These are phyloP conservation scores for Gari tellinella DNA, from an alignment of 2,888 invertebrate genomes.

Conservation along the genomic window DNA sequence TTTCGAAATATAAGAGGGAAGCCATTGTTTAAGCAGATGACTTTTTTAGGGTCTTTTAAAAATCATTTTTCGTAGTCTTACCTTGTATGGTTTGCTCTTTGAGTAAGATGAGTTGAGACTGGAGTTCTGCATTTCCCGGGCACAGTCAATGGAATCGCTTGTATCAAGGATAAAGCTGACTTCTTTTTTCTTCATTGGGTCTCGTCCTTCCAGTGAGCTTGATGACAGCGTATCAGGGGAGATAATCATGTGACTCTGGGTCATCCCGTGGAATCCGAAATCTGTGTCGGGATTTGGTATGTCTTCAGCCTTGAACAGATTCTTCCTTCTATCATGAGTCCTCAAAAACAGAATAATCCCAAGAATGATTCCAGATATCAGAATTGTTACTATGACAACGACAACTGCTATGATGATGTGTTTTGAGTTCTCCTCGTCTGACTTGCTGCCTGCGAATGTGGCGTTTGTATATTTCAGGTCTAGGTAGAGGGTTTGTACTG, in stretches of 20 bases:
- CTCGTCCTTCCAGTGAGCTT: conserved; percentile 42
- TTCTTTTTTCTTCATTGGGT: conserved; percentile 57
- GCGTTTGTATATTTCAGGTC: conserved; percentile 58
- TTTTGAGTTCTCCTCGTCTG: conserved; percentile 31
- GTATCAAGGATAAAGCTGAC: conserved; percentile 55
- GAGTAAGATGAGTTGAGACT: conserved; percentile 4
- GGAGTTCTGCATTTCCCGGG: conserved; percentile 34
- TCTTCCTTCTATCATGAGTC: conserved; percentile 45
- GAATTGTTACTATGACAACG: conserved; percentile 48
- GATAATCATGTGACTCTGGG: conserved; percentile 47
- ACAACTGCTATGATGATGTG: conserved; percentile 56
- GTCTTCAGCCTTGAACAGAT: conserved; percentile 27
- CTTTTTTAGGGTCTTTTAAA: too few species aligned
- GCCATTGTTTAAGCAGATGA: too few species aligned
- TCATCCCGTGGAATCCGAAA: conserved; percentile 44
- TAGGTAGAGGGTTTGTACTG: conserved; percentile 35
- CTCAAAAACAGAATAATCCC: conserved; percentile 51
- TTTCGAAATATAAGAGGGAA: too few species aligned
- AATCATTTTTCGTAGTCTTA: too few species aligned
- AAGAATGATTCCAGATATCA: conserved; percentile 55
- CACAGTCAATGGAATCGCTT: conserved; percentile 43
- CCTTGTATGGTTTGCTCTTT: too few species aligned
- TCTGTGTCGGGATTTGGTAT: conserved; percentile 32
- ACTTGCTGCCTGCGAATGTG: conserved; percentile 12
- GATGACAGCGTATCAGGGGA: conserved; percentile 45